Conservation (phyloP, 1,140 invertebrate species). For the Drosophila guanche region DNA sequence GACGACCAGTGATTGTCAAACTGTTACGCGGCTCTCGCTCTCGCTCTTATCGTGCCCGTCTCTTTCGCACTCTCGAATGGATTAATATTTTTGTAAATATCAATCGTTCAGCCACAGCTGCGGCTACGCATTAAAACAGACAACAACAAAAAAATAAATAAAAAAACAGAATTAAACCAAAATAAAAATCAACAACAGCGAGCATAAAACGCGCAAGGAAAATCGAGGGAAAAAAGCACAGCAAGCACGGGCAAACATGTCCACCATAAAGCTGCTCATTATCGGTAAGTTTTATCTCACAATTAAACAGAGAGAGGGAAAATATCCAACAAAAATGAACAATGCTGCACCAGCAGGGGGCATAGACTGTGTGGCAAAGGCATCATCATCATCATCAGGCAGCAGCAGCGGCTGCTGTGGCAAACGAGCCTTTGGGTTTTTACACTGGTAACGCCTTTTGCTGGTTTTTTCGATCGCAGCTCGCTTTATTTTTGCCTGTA, state of each 20-base stretch:
- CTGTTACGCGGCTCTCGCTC: constrained; percentile 18
- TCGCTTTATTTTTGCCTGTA: too few relatives aligned
- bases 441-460: too few relatives aligned
- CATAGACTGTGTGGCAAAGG: too few relatives aligned
- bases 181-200: constrained; percentile 7
- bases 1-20: constrained; percentile 55
- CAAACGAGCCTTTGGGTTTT: too few relatives aligned
- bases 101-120: constrained; percentile 35
- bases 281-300: constrained; percentile 83
- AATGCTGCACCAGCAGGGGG: constrained; percentile 2
- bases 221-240: constrained; percentile 8
- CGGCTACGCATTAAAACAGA: constrained; percentile 5
- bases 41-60: too few relatives aligned
- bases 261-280: constrained; percentile 81
- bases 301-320: constrained; percentile 67
- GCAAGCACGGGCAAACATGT: constrained; percentile 57
- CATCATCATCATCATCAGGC: constrained; percentile 4
- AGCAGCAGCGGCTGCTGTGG: constrained; percentile 20
- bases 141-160: constrained; percentile 4
- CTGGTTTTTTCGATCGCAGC: too few relatives aligned
- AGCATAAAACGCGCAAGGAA: neutral
- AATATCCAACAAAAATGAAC: constrained; percentile 22
- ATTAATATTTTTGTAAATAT: constrained; percentile 59
- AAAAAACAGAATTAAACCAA: constrained; percentile 25
- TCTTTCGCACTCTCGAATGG: constrained; percentile 28